Evolutionary conservation across 2,113 vertebrate species (phyloP), one percentile per base, ranked within the genome.

Genomic region (Hoplias malabaricus): DNA sequence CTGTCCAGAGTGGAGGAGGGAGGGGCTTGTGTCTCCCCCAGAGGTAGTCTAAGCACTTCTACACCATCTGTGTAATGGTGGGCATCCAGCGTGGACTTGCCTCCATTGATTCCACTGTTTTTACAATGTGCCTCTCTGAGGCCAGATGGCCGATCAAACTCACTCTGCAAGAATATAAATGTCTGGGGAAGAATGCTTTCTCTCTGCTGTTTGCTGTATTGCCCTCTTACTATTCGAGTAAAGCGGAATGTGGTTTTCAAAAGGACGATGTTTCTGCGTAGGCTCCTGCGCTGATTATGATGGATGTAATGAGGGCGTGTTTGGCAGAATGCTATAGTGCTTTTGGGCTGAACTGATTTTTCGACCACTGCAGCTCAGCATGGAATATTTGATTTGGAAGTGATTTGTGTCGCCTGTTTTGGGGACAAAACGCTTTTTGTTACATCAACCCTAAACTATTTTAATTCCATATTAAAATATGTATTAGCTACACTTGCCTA

Each of bases 31-130:
- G 80, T 81, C 88, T 88, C 70, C 76, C 82, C 81, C 86, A 90
- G 84, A 83, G 87, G 84, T 91, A 86, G 86, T 83, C 83, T 83
- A 78, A 84, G 87, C 85, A 83, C 77, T 85, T 85, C 86, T 85
- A 83, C 82, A 86, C 89, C 90, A 90, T 91, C 87, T 91, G 89
- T 87, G 89, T 92, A 91, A 92, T 91, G 89, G 88, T 91, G 89
- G 88, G 88, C 80, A 89, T 91, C 90, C 90, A 90, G 87, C 85
- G 88, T 87, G 77, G 88, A 88, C 84, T 85, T 87, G 89, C 88
- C 84, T 86, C 82, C 89, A 90, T 90, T 86, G 90, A 89, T 93
- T 91, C 87, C 79, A 84, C 84, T 87, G 87, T 83, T 90, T 87
- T 88, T 88, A 87, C 88, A 88, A 82, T 66, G 86, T 84, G 87